phyloP scores from a whole-genome alignment of 2,113 vertebrate genomes.

The Nannospalax galili region DNA sequence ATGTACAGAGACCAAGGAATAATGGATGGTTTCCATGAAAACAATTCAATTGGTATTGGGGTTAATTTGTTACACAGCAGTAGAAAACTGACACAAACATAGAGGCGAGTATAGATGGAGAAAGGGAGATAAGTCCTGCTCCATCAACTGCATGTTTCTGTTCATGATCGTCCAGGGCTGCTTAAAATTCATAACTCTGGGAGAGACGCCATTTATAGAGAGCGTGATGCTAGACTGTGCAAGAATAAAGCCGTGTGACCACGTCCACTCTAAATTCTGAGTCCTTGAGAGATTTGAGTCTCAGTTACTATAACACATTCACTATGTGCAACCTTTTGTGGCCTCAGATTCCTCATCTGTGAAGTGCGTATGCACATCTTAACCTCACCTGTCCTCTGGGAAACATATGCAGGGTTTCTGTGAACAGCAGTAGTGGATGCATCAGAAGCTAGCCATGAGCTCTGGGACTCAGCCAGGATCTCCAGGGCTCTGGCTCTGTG shows the following conservation, averaged over 20 bases:
- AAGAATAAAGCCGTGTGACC: background rate
- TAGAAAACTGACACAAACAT: background rate
- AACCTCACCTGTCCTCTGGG: background rate
- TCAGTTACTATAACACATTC: background rate
- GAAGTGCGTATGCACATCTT: background rate
- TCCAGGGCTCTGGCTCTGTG: background rate
- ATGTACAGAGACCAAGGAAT: background rate
- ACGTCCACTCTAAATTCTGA: background rate
- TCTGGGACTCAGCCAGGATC: background rate
- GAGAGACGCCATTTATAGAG: background rate
- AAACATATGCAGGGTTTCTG: background rate
- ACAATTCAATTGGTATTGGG: background rate
- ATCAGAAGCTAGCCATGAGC: background rate
- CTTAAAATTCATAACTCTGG: rapidly evolving
- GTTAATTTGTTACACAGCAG: background rate
- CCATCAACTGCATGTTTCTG: background rate
- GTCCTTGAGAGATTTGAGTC: background rate
- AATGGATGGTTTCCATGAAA: background rate
- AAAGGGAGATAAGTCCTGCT: background rate
- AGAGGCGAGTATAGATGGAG: background rate
- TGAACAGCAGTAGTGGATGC: background rate
- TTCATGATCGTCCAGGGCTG: too few relatives aligned
- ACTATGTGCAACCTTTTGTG: too few relatives aligned
- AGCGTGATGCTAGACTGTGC: rapidly evolving
- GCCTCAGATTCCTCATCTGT: background rate